Percentiles rank a stretch among this genome's conserved stretches.
Evolutionary conservation across 2,888 invertebrate species (phyloP).

Genomic region (Melipona beecheii): DNA sequence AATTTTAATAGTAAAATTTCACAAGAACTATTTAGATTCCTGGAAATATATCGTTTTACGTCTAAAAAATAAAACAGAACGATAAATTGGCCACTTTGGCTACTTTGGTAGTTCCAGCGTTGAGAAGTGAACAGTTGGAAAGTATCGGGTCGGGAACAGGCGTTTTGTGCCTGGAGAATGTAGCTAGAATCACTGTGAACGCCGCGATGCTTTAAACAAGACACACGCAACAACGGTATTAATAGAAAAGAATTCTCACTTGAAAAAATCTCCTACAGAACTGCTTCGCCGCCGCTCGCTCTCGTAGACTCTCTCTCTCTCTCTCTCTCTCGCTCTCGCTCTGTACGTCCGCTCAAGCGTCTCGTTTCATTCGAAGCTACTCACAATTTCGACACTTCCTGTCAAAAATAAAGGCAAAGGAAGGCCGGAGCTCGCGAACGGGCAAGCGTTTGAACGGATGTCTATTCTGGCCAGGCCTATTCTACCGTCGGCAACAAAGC

Average conservation of each 20-base stretch:
- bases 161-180: too few species aligned
- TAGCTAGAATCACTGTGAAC: too few species aligned
- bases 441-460: slow-evolving; percentile 1
- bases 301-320: not conserved
- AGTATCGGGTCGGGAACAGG: too few species aligned
- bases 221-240: not conserved
- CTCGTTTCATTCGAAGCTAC: not conserved
- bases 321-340: not conserved
- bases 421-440: not conserved
- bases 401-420: slow-evolving; percentile 18
- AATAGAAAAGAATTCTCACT: not conserved
- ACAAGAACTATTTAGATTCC: too few species aligned
- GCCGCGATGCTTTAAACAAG: not conserved
- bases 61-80: too few species aligned
- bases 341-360: not conserved
- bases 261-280: not conserved
- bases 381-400: slow-evolving; percentile 11
- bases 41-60: too few species aligned
- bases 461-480: slow-evolving; percentile 2
- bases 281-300: not conserved
- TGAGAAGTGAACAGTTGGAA: too few species aligned
- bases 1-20: too few species aligned
- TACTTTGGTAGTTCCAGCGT: too few species aligned
- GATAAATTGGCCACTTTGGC: too few species aligned
- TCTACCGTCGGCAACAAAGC: slow-evolving; percentile 11